phyloP scores from a whole-genome alignment of 2,113 vertebrate genomes.

The Elaphurus davidianus region DNA sequence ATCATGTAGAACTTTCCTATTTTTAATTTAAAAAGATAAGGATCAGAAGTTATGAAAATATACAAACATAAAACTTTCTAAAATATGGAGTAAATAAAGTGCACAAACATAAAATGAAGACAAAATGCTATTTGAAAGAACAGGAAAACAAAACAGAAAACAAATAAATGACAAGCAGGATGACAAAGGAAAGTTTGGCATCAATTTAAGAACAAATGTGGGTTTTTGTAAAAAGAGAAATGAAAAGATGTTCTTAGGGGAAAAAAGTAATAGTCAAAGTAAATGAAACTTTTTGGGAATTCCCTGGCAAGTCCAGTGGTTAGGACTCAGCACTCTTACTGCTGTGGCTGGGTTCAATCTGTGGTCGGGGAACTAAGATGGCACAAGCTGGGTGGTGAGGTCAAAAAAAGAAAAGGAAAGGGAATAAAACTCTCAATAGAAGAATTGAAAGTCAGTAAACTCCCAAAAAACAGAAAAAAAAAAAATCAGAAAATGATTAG shows the following conservation, averaged over 20 bases:
- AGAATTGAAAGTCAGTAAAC: background rate
- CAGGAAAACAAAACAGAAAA: background rate
- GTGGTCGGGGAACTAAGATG: rapidly evolving
- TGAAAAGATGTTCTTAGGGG: background rate
- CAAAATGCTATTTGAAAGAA: background rate
- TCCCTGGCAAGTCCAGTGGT: background rate
- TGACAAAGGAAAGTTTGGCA: background rate
- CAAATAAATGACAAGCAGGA: background rate
- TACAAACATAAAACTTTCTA: background rate
- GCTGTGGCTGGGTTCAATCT: background rate
- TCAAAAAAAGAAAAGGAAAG: background rate
- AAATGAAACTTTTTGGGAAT: background rate
- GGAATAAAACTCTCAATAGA: background rate
- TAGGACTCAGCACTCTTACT: background rate
- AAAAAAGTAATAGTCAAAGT: background rate
- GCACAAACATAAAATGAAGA: background rate
- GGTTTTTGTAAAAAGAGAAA: background rate
- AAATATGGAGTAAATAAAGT: background rate
- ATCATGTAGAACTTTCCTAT: background rate
- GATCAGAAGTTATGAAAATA: background rate
- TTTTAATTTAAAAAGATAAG: background rate
- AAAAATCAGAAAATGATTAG: background rate
- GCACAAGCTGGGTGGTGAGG: background rate
- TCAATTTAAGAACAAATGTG: background rate
- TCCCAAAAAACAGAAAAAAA: background rate